Evolutionary conservation across 2,797 vertebrate genomes (phyloP), one percentile per base, ranked within the genome.

Genomic region (Manis crassicaudata): DNA sequence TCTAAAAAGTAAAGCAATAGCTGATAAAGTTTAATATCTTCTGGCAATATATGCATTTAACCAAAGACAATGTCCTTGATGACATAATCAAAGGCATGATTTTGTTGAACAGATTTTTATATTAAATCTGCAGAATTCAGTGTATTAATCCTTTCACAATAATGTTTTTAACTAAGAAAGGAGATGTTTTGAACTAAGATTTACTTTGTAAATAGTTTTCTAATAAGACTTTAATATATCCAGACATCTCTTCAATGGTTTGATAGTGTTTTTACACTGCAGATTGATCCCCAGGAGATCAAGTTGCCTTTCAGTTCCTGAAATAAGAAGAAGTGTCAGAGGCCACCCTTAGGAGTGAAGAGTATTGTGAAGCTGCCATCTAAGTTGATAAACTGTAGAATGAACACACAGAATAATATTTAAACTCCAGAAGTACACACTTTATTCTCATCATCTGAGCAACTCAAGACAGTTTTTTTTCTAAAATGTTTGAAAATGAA

Each of bases 321-420:
- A 92, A 82, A 83, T 82, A 67, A 82, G 54, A 54, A 84, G 2
- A 95, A 16, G 40, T 94, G 76, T 82, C 85, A 92, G 77, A 54
- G 40, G 32, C 29, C 35, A 70, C 3, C 84, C 83, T 92, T 72
- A 6, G 32, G 88, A 27, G 77, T 73, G 18, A 92, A 77, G 23
- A 0, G 1, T 88, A 1, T 60, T 88, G 63, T 93, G 56, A 92
- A 88, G 37, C 43, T 83, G 14, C 20, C 86, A 29, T 90, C 60
- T 72, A 60, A 68, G 63, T 68, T 88, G 40, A 23, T 52, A 62
- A 40, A 56, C 5, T 75, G 2, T 63, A 56, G 21, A 93, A 77
- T 52, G 2, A 70, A 13, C 11, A 54, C 17, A 8, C 4, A 68
- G 13, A 89, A 90, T 73, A 76, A 87, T 72, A 83, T 83, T 90